Conservation (phyloP, 2,888 invertebrate genomes). For the Coelinius sp. region DNA sequence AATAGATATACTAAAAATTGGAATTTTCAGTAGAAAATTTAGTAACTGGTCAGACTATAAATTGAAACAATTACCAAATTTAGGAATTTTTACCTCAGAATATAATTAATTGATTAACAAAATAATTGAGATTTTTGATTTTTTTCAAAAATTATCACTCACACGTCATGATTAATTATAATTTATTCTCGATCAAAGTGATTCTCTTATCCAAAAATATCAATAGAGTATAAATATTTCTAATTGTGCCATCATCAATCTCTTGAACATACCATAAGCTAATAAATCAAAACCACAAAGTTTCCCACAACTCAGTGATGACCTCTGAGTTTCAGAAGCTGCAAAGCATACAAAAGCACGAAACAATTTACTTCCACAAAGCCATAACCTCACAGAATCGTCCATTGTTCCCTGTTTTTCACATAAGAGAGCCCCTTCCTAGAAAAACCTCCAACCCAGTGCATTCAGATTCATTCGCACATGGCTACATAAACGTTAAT, state of each 20-base stretch:
- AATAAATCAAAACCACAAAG: neutral
- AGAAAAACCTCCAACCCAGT: neutral
- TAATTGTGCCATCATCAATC: neutral
- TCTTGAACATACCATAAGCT: neutral
- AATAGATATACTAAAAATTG: too few relatives aligned
- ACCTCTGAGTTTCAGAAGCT: conserved; percentile 65
- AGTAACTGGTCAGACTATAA: too few relatives aligned
- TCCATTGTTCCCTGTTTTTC: conserved; percentile 26
- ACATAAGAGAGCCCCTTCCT: neutral
- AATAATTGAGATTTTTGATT: too few relatives aligned
- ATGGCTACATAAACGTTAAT: conserved; percentile 26
- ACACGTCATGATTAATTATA: too few relatives aligned
- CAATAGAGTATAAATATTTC: neutral
- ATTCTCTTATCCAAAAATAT: too few relatives aligned
- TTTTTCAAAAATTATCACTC: too few relatives aligned
- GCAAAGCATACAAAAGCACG: conserved; percentile 62
- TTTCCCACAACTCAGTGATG: too few relatives aligned
- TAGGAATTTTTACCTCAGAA: too few relatives aligned
- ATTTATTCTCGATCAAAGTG: too few relatives aligned
- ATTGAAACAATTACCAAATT: too few relatives aligned
- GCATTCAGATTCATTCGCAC: conserved; percentile 14
- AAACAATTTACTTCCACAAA: conserved; percentile 58
- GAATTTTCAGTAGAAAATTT: too few relatives aligned
- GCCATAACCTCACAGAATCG: conserved; percentile 31
- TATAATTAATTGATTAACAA: too few relatives aligned